Base-by-base conservation (phyloP, 1,140 invertebrate species). In the Dryas iulia region DNA sequence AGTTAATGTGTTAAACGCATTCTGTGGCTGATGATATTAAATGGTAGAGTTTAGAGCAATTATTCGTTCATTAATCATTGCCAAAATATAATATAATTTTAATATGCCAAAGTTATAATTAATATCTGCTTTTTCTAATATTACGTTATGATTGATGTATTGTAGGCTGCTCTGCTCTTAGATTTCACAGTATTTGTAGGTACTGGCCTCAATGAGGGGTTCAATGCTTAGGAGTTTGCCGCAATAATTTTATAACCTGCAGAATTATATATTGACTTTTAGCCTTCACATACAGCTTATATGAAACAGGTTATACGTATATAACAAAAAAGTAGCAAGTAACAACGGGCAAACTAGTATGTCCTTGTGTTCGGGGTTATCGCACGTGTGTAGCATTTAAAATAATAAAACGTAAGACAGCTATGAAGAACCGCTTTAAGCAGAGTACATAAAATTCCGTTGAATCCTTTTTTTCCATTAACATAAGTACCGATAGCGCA, bases 331-430 rank as follows among this genome's bases (percentile, higher is more conserved):
- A 71, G 56, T 69, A 83, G 81, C 82, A 74, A 78, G 73, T 76
- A 78, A 72, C 72, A 72, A 59, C 73, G 78, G 74, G 69, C 81
- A 73, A 74, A 74, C 81, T 82, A 84, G 81, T 63, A 59, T 84
- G 86, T 89, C 86, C 86, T 86, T 86, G 86, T 76, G 77, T 52
- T 60, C 78, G 87, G 82, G 89, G 87, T 91, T 89, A 91, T 90
- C 82, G 89, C 74, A 83, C 89, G 81, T 82, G 71, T 79, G 79
- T 91, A 91, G 80, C 89, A 91, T 91, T 90, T 89, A 91, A 83
- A 77, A 76, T 73, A 76, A 87, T 86, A 74, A 78, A 87, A 83
- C 76, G 70, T 79, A 82, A 83, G 82, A 87, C 82, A 82, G 78
- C 85, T 87, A 86, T 83, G 85, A 84, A 85, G 83, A 86, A 87